Evolutionary conservation across 2,113 vertebrate species (phyloP), one percentile per base, ranked within the genome.

Genomic region (Rynchops niger): DNA sequence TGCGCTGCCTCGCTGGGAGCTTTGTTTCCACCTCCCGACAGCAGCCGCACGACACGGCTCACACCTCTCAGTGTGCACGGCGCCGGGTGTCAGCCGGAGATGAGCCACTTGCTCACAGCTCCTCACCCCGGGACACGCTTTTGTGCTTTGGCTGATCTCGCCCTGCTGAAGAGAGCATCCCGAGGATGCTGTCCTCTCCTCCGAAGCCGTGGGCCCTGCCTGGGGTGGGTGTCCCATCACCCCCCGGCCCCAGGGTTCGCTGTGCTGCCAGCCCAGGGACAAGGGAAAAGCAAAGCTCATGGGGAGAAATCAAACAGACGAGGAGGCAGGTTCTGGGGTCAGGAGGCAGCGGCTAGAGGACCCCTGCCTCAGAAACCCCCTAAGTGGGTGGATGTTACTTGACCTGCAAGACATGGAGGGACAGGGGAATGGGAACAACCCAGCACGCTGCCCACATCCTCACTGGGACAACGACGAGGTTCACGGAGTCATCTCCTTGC

Each of bases 131-230:
- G 69, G 27, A 29, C 17, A 26, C 4, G 2, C 30, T 38, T 38
- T 40, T 20, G 25, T 52, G 42, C 52, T 29, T 32, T 27, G 25
- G 20, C 29, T 76, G 62, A 47, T 49, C 32, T 4, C 32, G 43
- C 22, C 47, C 30, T 23, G 40, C 40, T 42, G 30, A 14, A 12
- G 47, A 53, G 30, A 22, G 36, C 9, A 11, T 50, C 36, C 38
- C 2, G 27, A 32, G 59, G 52, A 34, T 29, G 70, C 70, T 38
- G 9, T 50, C 70, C 38, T 15, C 26, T 8, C 61, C 79, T 32
- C 29, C 70, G 6, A 9, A 2, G 4, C 9, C 11, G 0, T 1
- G 6, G 32, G 59, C 32, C 20, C n/a, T 12, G 30, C 10, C 58
- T 23, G 19, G 45, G 45, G 42, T 42, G 45, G 45, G 45, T 45